Evolutionary conservation across 2,113 vertebrate species (phyloP), one percentile per base, ranked within the genome.

Genomic region (Nyctereutes procyonoides): DNA sequence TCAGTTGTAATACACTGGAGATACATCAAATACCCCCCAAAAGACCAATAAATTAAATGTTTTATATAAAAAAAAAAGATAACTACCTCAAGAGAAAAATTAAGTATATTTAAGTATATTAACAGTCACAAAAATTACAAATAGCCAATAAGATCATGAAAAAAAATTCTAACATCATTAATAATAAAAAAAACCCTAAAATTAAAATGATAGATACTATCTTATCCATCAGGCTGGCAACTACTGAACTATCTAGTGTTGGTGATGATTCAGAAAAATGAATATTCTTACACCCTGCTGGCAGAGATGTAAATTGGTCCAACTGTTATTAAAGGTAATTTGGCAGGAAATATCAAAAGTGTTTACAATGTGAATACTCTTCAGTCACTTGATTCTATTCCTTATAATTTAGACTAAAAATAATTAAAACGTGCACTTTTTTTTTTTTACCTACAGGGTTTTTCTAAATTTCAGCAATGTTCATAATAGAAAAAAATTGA

Each of bases 51-150:
- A 43, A 43, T 43, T 43, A 43, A 43, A 43, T 43, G 43, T 43
- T 43, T 43, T 87, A 69, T 92, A 53, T n/a, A n/a, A n/a, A 88
- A 77, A 90, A 90, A 94, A 88, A 91, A 88, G n/a, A 73, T 30
- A 95, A 76, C 13, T n/a, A 67, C 5, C n/a, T 58, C 63, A 62
- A 92, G 38, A 90, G 20, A 92, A 94, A 84, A 58, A 65, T 51
- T 63, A 73, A 71, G 20, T 63, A 2, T 56, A 79, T 51, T 38
- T 51, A 67, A 73, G 22, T 65, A 1, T 51, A 86, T 38, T n/a
- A 84, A 56, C 24, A 80, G 30, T 80, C 48, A 85, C 62, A 38
- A 86, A 81, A 81, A 76, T 12, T 81, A 81, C n/a, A 88, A 84
- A 71, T 65, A 76, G 51, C 22, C 35, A 90, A 65, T 67, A n/a